Evolutionary conservation across 2,797 vertebrate genomes (phyloP), one percentile per base, ranked within the genome.

Genomic region (Acrocephalus scirpaceus): DNA sequence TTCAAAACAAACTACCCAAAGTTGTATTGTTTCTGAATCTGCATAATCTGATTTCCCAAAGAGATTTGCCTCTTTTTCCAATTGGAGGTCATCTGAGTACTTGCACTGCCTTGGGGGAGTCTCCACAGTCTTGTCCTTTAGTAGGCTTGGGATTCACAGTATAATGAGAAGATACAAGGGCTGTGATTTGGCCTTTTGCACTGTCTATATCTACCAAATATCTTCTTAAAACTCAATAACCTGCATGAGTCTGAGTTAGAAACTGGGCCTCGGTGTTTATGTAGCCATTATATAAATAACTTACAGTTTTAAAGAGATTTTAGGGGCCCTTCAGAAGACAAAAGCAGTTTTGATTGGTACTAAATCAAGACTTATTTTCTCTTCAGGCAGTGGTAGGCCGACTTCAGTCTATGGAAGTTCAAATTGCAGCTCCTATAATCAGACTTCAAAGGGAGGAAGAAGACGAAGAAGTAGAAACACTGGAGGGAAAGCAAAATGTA

Each of bases 351-450:
- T 80, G 29, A 57, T n/a, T 74, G 45, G 10, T 78, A 67, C 23
- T 88, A 48, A 91, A 69, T 93, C 64, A 92, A 86, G 73, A 58
- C 45, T 54, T 92, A 26, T 91, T 96, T 62, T 96, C 92, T 96
- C 53, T 97, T 92, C 95, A 99, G 99, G 96, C 93, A 51, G 98
- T 99, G 54, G 92, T 98, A 86, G 95, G 96, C 10, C 98, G 94
- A 42, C 98, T 99, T 95, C 98, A 98, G n/a, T 98, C 96, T 88
- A 98, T 99, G 98, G 98, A 98, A 42, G 65, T 99, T 92, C 98
- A 70, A 89, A 97, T 73, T 74, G 98, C 98, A 66, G 97, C 98
- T 53, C 72, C 99, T 95, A 94, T 99, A 69, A 96, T 98, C 88
- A 98, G 89, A 77, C 98, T 99, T 87, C 94, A 98, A 76, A 96